Conservation (phyloP, 2,113 vertebrate genomes). For the Columba livia region DNA sequence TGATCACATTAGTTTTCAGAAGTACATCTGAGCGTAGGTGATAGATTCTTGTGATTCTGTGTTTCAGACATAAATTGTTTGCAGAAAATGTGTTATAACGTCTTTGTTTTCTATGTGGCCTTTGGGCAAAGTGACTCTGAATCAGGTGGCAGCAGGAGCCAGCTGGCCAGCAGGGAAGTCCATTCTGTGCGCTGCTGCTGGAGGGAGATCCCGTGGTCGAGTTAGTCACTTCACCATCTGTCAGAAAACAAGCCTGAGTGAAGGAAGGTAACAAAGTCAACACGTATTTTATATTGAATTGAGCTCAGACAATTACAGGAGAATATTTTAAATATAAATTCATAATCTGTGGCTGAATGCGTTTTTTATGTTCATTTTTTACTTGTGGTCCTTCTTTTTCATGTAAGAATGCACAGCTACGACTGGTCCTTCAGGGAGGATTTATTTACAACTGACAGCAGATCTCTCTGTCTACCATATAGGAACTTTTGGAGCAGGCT, state of each 20-base stretch:
- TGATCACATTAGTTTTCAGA: accelerated
- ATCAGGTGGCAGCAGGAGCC: not conserved
- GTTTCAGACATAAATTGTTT: not conserved
- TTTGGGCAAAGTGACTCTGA: not conserved
- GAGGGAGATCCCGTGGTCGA: not conserved
- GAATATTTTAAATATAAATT: not conserved
- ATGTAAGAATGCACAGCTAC: not conserved
- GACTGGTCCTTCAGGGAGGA: not conserved
- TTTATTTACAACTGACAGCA: not conserved
- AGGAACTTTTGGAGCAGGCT: not conserved
- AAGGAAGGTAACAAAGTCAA: not conserved
- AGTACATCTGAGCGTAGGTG: accelerated
- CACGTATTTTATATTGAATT: not conserved
- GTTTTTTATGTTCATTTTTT: not conserved
- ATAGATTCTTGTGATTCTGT: no score
- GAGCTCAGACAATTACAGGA: not conserved
- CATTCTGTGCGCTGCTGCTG: not conserved
- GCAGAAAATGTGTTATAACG: accelerated
- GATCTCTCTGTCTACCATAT: not conserved
- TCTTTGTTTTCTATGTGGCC: not conserved
- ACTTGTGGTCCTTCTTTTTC: not conserved
- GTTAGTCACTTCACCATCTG: not conserved
- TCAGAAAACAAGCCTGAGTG: not conserved
- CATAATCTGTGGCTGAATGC: not conserved
- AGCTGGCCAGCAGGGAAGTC: not conserved